Conservation (phyloP, 2,113 vertebrate species). For the Platysternon megacephalum region DNA sequence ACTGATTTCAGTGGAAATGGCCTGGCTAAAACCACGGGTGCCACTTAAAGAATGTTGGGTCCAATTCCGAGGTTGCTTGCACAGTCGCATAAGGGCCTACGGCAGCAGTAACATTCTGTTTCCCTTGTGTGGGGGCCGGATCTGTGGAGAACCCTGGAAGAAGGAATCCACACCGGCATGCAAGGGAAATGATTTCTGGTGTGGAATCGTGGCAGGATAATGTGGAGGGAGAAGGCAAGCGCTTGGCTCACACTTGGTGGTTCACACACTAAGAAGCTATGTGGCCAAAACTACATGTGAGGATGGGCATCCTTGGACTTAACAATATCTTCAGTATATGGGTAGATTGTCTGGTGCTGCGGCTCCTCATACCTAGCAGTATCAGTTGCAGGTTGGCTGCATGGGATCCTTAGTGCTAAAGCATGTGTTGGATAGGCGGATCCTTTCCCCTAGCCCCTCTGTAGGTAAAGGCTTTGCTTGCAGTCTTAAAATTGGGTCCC, state of each 20-base stretch:
- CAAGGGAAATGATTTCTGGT: background rate
- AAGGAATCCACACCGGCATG: background rate
- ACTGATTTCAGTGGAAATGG: background rate
- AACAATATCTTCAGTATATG: background rate
- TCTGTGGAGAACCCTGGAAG: background rate
- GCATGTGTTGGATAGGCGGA: accelerated
- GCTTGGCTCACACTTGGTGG: background rate
- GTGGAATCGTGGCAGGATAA: background rate
- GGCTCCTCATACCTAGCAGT: background rate
- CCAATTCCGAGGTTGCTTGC: background rate
- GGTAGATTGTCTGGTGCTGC: background rate
- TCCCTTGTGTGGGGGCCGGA: background rate
- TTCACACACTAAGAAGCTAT: background rate
- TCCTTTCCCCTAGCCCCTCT: accelerated
- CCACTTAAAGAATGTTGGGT: background rate
- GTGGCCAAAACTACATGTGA: background rate
- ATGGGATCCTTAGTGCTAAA: background rate
- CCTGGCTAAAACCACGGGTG: background rate
- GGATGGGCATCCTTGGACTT: background rate
- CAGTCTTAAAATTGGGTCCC: background rate
- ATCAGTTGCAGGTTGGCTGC: background rate
- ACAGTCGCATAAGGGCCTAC: background rate
- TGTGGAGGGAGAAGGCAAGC: background rate
- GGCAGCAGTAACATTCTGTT: background rate
- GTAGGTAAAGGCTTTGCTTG: background rate